A percentile compares a stretch with the other conserved stretches of the same genome.
Evolutionary conservation across 2,888 invertebrate genomes (phyloP).

Genomic region (Polymixis lichenea): DNA sequence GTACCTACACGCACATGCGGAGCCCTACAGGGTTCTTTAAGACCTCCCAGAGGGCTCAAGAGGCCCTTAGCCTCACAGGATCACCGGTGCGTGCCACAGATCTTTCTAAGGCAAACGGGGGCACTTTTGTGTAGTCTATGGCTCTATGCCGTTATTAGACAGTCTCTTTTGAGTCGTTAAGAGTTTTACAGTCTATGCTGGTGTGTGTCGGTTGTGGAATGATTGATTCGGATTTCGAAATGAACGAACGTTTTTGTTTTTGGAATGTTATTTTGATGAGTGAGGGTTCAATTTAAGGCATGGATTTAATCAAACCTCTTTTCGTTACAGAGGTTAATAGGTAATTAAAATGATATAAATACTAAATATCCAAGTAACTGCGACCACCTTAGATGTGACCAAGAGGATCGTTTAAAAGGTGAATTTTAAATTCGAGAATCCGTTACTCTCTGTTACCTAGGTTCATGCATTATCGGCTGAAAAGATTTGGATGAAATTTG

Average conservation of each 20-base stretch:
- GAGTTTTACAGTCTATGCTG: slow-evolving; percentile 23
- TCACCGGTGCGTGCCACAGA: slow-evolving; percentile 62
- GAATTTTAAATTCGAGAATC: too few species aligned
- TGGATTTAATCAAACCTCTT: too few species aligned
- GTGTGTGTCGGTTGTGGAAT: slow-evolving; percentile 5
- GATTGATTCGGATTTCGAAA: slow-evolving; percentile 16
- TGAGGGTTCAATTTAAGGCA: background rate
- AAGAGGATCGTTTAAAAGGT: too few species aligned
- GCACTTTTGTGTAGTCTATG: slow-evolving; percentile 52
- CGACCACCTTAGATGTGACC: too few species aligned
- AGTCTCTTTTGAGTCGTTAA: slow-evolving; percentile 54
- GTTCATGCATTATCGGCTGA: too few species aligned
- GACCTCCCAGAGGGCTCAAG: slow-evolving; percentile 45
- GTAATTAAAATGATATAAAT: too few species aligned
- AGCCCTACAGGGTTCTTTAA: slow-evolving; percentile 27
- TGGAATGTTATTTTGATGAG: background rate
- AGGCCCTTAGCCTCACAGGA: slow-evolving; percentile 47
- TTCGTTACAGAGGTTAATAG: too few species aligned
- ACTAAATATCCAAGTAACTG: too few species aligned
- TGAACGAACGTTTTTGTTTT: background rate
- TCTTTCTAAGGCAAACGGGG: slow-evolving; percentile 54
- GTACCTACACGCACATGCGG: slow-evolving; percentile 34
- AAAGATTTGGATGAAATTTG: too few species aligned
- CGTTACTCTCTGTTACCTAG: too few species aligned
- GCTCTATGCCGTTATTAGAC: slow-evolving; percentile 48